Evolutionary conservation across 2,797 vertebrate genomes (phyloP).

Genomic region (Decapterus maruadsi): DNA sequence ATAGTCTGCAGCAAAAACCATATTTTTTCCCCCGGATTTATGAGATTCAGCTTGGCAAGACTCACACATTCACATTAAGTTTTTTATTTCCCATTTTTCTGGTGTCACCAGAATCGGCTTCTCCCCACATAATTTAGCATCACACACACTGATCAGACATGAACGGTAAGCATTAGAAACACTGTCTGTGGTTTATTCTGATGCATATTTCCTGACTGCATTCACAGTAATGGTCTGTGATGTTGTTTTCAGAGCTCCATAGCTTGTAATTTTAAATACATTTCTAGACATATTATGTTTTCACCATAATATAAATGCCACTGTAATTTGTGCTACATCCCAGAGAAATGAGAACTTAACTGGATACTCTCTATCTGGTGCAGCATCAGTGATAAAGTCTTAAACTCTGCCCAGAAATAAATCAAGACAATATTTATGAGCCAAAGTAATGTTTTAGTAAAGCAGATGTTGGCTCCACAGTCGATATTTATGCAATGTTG

Average conservation of each 20-base stretch:
- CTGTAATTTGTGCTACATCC: not conserved
- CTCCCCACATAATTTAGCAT: not conserved
- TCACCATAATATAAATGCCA: not conserved
- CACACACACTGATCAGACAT: not conserved
- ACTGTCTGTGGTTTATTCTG: not conserved
- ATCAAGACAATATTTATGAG: slow-evolving; percentile 49
- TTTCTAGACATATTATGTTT: not conserved
- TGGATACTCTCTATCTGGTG: too few relatives aligned
- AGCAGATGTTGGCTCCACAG: slow-evolving; percentile 23
- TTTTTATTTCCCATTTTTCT: slow-evolving; percentile 20
- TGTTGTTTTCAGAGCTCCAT: slow-evolving; percentile 20
- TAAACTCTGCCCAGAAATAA: slow-evolving; percentile 25
- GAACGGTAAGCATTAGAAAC: not conserved
- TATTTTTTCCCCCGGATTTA: slow-evolving; percentile 26
- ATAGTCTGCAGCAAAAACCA: slow-evolving; percentile 21
- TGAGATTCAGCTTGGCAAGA: slow-evolving; percentile 30
- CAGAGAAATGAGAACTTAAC: not conserved
- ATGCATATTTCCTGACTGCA: slow-evolving; percentile 12
- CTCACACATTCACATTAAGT: slow-evolving; percentile 4
- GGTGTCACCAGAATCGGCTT: not conserved
- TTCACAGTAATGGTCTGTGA: slow-evolving; percentile 15
- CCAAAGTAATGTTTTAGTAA: slow-evolving; percentile 40
- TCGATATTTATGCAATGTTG: slow-evolving; percentile 30
- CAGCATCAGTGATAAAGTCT: slow-evolving; percentile 15
- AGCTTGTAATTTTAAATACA: slow-evolving; percentile 2